These are phyloP conservation scores for Macrophya alboannulata DNA, from an alignment of 2,888 invertebrate species.

Conservation along the genomic window DNA sequence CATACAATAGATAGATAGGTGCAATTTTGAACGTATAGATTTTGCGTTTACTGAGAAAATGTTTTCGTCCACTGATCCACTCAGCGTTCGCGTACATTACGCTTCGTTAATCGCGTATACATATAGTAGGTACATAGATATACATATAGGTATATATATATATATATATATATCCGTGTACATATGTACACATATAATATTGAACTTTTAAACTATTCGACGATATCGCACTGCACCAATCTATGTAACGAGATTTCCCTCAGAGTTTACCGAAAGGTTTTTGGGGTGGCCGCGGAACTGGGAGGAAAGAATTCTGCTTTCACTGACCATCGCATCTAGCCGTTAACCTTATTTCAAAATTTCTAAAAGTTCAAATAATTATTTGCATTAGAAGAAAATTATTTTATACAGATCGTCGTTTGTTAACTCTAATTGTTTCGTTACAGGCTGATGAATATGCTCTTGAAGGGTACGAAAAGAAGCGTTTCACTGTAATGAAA, in stretches of 20 bases:
- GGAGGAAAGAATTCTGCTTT: not conserved
- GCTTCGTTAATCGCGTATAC: conserved; percentile 19
- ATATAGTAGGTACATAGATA: too few relatives aligned
- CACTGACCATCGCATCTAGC: not conserved
- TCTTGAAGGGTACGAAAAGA: conserved; percentile 17
- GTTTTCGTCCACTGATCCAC: conserved; percentile 28
- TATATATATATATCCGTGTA: too few relatives aligned
- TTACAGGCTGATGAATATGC: not conserved
- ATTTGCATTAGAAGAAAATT: not conserved
- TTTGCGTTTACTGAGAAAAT: conserved; percentile 4
- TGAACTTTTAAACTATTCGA: conserved; percentile 36
- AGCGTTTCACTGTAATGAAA: conserved; percentile 42
- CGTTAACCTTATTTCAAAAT: not conserved
- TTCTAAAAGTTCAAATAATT: not conserved
- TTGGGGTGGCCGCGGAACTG: not conserved
- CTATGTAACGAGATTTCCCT: conserved; percentile 39
- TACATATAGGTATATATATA: too few relatives aligned
- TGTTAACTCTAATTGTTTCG: not conserved
- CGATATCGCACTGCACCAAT: conserved; percentile 28
- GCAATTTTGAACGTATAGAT: not conserved
- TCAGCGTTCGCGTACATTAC: not conserved
- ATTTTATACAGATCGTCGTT: not conserved
- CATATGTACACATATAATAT: not conserved
- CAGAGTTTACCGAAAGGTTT: not conserved
- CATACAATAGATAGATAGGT: not conserved